Conservation (phyloP, 2,888 invertebrate species). For the Agapetus fuscipes region DNA sequence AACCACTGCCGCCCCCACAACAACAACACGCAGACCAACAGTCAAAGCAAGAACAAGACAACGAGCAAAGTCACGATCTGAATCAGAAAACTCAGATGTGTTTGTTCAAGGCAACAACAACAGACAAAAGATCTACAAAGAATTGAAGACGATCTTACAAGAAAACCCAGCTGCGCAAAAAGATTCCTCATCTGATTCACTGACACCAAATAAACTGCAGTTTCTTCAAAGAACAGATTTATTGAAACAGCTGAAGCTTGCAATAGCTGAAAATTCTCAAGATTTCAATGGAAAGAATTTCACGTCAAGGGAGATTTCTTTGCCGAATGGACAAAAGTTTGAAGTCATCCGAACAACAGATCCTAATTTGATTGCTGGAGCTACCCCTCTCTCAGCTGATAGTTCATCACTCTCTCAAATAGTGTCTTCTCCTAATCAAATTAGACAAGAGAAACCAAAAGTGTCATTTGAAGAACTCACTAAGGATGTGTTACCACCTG, state of each 20-base stretch:
- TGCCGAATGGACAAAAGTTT: constrained; percentile 66
- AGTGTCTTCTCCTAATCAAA: constrained; percentile 36
- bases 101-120: constrained; percentile 38
- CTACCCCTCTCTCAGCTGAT: constrained; percentile 42
- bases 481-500: constrained; percentile 67
- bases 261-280: constrained; percentile 58
- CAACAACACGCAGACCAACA: constrained; percentile 31
- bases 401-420: constrained; percentile 36
- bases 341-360: constrained; percentile 63
- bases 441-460: constrained; percentile 38
- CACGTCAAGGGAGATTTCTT: constrained; percentile 61
- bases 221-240: constrained; percentile 60
- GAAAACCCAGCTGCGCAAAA: constrained; percentile 32
- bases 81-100: constrained; percentile 30
- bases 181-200: constrained; percentile 45
- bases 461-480: constrained; percentile 68
- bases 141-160: constrained; percentile 44
- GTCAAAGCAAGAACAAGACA: constrained; percentile 30
- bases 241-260: constrained; percentile 63
- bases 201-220: constrained; percentile 44
- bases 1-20: constrained; percentile 41
- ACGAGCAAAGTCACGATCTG: constrained; percentile 32
- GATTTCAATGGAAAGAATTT: constrained; percentile 58
- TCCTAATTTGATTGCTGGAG: constrained; percentile 57
- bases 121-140: constrained; percentile 49